Conservation (phyloP, 2,113 vertebrate species). For the Cheilinus undulatus region DNA sequence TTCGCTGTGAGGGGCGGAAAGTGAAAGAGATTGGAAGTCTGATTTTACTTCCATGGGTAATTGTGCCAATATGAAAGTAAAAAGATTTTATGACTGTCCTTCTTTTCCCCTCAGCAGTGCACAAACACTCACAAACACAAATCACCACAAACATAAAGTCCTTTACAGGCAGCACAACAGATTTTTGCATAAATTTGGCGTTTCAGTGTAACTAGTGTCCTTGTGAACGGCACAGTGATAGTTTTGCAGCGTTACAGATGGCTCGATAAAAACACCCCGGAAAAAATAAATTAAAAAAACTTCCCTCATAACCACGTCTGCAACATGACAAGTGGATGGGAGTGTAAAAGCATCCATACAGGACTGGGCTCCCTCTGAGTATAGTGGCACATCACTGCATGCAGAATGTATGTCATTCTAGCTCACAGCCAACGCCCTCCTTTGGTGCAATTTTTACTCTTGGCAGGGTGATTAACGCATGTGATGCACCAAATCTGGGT, state of each 20-base stretch:
- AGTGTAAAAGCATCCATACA: conserved; percentile 35
- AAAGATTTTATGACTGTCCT: conserved; percentile 10
- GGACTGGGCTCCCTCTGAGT: conserved; percentile 33
- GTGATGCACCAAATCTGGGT: conserved; percentile 66
- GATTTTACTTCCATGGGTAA: conserved; percentile 50
- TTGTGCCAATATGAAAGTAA: conserved; percentile 19
- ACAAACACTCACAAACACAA: conserved; percentile 15
- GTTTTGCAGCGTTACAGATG: conserved; percentile 72
- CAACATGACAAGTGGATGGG: conserved; percentile 50
- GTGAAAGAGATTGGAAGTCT: conserved; percentile 55
- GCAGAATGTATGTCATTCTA: conserved; percentile 64
- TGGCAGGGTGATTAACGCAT: conserved; percentile 66
- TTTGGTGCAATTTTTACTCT: conserved; percentile 64
- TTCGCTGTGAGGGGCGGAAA: conserved; percentile 40
- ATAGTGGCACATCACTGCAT: conserved; percentile 38
- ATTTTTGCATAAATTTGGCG: conserved; percentile 69
- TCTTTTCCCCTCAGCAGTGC: conserved; percentile 17
- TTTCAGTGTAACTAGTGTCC: conserved; percentile 58
- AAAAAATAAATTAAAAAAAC: conserved; percentile 10
- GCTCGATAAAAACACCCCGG: conserved; percentile 53
- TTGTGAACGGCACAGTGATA: conserved; percentile 61
- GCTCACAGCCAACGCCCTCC: conserved; percentile 50
- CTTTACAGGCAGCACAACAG: conserved; percentile 57
- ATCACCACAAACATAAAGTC: conserved; percentile 39
- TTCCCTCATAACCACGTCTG: conserved; percentile 46